Evolutionary conservation across 2,888 invertebrate genomes (phyloP), one percentile per base, ranked within the genome.

Genomic region (Diplazon laetatorius): DNA sequence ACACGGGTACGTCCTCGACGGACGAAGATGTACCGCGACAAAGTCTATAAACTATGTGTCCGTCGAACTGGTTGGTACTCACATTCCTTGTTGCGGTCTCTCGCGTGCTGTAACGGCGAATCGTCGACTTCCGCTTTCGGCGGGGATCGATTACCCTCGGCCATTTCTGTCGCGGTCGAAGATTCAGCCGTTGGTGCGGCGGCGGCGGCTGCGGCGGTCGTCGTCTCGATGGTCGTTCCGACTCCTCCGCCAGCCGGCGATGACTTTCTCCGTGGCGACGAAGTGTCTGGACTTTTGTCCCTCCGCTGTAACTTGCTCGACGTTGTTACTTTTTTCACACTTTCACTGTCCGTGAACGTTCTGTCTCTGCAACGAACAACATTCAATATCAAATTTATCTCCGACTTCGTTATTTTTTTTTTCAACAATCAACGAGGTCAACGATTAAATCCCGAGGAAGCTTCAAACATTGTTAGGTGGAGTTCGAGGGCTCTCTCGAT

Each of bases 11-110:
- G 30, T 50, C 20, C 18, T n/a, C 20, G n/a, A 20, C 35, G 22
- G 20, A 52, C 52, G 25, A 52, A 25, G 42, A 22, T 14, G 30
- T 37, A 25, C 14, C 12, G 35, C n/a, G 6, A 35, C n/a, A 39
- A 44, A 20, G 2, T 66, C 18, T 16, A 69, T 14, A 44, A 42
- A 50, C 25, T n/a, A n/a, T n/a, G n/a, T n/a, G n/a, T n/a, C 69
- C 46, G 57, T 42, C 16, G 63, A 73, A 16, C 66, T 22, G 50
- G 68, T 84, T 22, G 50, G 68, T 84, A 95, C 97, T 97, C 92
- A 98, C 98, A 98, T 95, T 98, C 98, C 94, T 98, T 98, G 92
- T 98, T 98, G 92, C 97, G 97, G 92, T 98, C 97, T 95, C 98
- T 97, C 90, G 96, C 95, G 87, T 96, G 95, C 90, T 97, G 96